Percentiles rank a stretch among this genome's conserved stretches.
Evolutionary conservation across 2,888 invertebrate species (phyloP).

Genomic region (Yponomeuta sedellus): DNA sequence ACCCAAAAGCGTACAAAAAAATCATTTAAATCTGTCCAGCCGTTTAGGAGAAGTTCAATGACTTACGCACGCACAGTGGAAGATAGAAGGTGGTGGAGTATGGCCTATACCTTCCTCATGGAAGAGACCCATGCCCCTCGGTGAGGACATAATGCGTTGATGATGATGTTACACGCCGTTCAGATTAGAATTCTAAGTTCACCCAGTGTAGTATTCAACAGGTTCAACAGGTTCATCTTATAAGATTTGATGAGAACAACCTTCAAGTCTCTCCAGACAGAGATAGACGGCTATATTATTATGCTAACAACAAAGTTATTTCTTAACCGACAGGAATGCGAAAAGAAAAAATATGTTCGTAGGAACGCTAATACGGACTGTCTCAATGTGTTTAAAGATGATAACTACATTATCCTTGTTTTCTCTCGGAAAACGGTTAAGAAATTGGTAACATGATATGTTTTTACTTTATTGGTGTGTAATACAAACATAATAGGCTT

Average conservation of each 20-base stretch:
- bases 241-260: background rate
- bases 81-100: too few relatives aligned
- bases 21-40: too few relatives aligned
- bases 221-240: too few relatives aligned
- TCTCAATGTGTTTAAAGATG: constrained; percentile 73
- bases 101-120: too few relatives aligned
- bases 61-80: too few relatives aligned
- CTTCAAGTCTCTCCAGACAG: constrained; percentile 24
- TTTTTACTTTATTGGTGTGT: too few relatives aligned
- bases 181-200: background rate
- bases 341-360: constrained; percentile 49
- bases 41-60: too few relatives aligned
- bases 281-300: constrained; percentile 28
- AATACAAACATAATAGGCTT: too few relatives aligned
- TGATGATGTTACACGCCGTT: too few relatives aligned
- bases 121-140: too few relatives aligned
- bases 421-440: background rate
- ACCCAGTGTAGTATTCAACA: background rate
- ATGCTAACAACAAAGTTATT: constrained; percentile 27
- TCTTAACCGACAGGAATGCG: constrained; percentile 29
- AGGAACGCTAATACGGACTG: constrained; percentile 36
- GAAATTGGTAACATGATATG: background rate
- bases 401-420: constrained; percentile 67
- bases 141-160: too few relatives aligned
- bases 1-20: too few relatives aligned